Evolutionary conservation across 2,797 vertebrate species (phyloP).

Genomic region (Danio tinwini): DNA sequence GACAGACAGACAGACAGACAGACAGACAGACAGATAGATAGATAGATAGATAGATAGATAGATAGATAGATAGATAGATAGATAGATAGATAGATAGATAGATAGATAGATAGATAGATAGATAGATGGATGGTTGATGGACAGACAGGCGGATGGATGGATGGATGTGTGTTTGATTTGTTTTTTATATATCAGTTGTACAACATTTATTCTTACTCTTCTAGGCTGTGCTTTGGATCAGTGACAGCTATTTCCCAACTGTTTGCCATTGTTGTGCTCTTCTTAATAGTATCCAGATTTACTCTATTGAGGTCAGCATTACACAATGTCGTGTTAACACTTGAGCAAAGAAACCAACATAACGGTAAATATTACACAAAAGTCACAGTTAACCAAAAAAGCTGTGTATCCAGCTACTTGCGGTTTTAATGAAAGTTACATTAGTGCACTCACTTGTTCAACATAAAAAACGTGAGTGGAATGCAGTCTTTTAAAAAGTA

Average conservation of each 20-base stretch:
- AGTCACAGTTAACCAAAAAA: neutral
- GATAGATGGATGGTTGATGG: too few species aligned
- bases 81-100: neutral
- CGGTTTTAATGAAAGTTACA: neutral
- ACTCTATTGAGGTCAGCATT: constrained; percentile 22
- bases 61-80: neutral
- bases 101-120: neutral
- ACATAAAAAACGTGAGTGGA: neutral
- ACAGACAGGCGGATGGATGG: too few species aligned
- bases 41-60: neutral
- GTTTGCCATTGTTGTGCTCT: constrained; percentile 21
- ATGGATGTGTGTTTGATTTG: neutral
- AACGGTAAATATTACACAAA: neutral
- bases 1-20: neutral
- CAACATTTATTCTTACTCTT: neutral
- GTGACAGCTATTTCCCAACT: constrained; percentile 49
- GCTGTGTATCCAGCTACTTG: neutral
- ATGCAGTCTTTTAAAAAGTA: neutral
- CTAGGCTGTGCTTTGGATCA: constrained; percentile 24
- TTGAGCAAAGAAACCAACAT: neutral
- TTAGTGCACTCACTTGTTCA: constrained; percentile 14
- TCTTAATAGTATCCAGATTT: neutral
- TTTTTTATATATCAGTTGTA: neutral
- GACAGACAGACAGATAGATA: neutral
- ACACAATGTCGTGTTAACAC: neutral